Evolutionary conservation across 1,140 invertebrate genomes (phyloP).

Genomic region (Drosophila saltans): DNA sequence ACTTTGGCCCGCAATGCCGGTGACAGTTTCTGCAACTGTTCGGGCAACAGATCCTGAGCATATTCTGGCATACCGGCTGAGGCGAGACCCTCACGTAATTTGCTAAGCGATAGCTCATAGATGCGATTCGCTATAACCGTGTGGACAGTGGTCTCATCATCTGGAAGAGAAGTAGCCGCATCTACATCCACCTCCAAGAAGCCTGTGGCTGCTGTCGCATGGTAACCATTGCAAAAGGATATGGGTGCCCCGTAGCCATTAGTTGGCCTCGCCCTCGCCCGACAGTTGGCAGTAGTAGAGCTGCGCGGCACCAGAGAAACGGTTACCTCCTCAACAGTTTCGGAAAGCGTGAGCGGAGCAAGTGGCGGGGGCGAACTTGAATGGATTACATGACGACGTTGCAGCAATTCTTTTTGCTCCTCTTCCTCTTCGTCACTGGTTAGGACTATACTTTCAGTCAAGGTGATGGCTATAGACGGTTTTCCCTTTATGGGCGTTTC

Average conservation of each 20-base stretch:
- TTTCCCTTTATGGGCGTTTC: background rate
- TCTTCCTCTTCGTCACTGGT: slow-evolving; percentile 69
- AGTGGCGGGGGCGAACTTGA: slow-evolving; percentile 61
- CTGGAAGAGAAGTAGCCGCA: slow-evolving; percentile 57
- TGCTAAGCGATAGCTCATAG: slow-evolving; percentile 75
- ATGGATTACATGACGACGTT: slow-evolving; percentile 19
- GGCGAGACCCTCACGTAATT: slow-evolving; percentile 74
- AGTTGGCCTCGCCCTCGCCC: slow-evolving; percentile 30
- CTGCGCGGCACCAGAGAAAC: slow-evolving; percentile 76
- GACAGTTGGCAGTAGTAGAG: slow-evolving; percentile 64
- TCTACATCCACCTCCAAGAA: slow-evolving; percentile 58
- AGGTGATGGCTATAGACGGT: background rate
- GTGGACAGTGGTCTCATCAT: slow-evolving; percentile 81
- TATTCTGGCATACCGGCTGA: slow-evolving; percentile 75
- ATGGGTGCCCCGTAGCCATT: slow-evolving; percentile 26
- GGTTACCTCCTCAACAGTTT: slow-evolving; percentile 71
- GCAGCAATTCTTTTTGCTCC: background rate
- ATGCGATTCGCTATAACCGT: slow-evolving; percentile 80
- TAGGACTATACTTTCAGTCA: slow-evolving; percentile 68
- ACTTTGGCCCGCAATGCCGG: slow-evolving; percentile 70
- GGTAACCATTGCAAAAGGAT: slow-evolving; percentile 11
- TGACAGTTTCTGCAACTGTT: slow-evolving; percentile 67
- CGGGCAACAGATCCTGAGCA: slow-evolving; percentile 54
- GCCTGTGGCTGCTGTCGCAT: slow-evolving; percentile 14
- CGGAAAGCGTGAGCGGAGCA: slow-evolving; percentile 55